These are phyloP conservation scores for Cremastinae sp. DNA, from an alignment of 2,888 invertebrate genomes.

Conservation along the genomic window DNA sequence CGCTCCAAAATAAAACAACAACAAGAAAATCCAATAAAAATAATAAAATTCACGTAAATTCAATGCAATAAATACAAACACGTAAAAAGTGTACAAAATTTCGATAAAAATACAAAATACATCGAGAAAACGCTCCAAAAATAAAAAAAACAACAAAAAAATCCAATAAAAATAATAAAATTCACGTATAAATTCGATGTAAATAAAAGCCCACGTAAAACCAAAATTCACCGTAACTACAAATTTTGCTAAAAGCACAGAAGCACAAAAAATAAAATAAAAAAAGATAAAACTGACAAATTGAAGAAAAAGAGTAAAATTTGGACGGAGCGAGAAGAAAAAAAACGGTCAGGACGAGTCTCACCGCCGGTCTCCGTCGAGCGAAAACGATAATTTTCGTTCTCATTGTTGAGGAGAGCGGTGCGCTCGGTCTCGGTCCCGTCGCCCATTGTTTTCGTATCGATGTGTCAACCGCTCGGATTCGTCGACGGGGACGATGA, in stretches of 20 bases:
- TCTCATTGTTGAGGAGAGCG: constrained; percentile 82
- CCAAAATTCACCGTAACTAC: too few relatives aligned
- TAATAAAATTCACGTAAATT: constrained; percentile 6
- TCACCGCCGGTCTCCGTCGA: constrained; percentile 80
- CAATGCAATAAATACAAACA: neutral
- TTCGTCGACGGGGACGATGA: too few relatives aligned
- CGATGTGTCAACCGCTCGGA: too few relatives aligned
- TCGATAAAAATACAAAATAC: neutral
- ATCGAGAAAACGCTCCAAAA: too few relatives aligned
- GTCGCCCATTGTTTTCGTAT: constrained; percentile 82
- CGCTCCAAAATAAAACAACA: neutral
- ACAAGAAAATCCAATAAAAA: neutral
- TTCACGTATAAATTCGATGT: neutral
- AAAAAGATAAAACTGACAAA: too few relatives aligned
- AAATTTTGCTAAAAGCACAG: too few relatives aligned
- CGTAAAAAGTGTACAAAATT: too few relatives aligned
- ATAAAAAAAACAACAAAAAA: neutral
- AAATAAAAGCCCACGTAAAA: too few relatives aligned
- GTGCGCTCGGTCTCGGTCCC: constrained; percentile 85
- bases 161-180: constrained; percentile 20
- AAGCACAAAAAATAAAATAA: too few relatives aligned
- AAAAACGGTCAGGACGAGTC: constrained; percentile 60
- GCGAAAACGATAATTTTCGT: constrained; percentile 70
- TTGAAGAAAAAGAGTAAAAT: too few relatives aligned
- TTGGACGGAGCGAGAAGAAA: too few relatives aligned